These are phyloP conservation scores for Chrysolina haemoptera DNA, from an alignment of 2,888 invertebrate species.

Conservation along the genomic window DNA sequence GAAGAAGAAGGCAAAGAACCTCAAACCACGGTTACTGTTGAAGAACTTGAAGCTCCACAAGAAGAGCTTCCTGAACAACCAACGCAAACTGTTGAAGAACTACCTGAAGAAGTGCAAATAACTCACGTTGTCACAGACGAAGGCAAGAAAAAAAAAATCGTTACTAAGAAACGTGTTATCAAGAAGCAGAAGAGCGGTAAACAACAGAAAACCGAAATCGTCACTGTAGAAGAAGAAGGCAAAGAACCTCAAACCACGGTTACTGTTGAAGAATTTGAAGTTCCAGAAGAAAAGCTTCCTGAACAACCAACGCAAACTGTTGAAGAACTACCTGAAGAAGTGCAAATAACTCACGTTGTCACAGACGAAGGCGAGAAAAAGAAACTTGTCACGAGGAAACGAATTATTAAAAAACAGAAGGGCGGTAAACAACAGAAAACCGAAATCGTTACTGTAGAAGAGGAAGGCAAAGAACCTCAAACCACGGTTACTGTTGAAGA, in stretches of 20 bases:
- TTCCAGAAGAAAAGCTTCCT: constrained; percentile 63
- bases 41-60: constrained; percentile 60
- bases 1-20: constrained; percentile 59
- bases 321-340: constrained; percentile 57
- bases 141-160: no score
- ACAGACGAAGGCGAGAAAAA: constrained; percentile 56
- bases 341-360: constrained; percentile 62
- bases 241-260: constrained; percentile 63
- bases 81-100: constrained; percentile 55
- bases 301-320: constrained; percentile 57
- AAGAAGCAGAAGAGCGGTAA: constrained; percentile 55
- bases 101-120: constrained; percentile 50
- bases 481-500: constrained; percentile 55
- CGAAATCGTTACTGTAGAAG: no score
- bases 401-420: constrained; percentile 42
- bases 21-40: constrained; percentile 54
- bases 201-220: constrained; percentile 67
- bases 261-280: constrained; percentile 61
- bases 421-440: no score
- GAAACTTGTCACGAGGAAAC: constrained; percentile 43
- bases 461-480: constrained; percentile 55
- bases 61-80: constrained; percentile 46
- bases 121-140: constrained; percentile 36
- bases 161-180: constrained; percentile 32
- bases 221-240: constrained; percentile 66